Base-by-base conservation (phyloP, 2,113 vertebrate species). In the Megatriorchis doriae region DNA sequence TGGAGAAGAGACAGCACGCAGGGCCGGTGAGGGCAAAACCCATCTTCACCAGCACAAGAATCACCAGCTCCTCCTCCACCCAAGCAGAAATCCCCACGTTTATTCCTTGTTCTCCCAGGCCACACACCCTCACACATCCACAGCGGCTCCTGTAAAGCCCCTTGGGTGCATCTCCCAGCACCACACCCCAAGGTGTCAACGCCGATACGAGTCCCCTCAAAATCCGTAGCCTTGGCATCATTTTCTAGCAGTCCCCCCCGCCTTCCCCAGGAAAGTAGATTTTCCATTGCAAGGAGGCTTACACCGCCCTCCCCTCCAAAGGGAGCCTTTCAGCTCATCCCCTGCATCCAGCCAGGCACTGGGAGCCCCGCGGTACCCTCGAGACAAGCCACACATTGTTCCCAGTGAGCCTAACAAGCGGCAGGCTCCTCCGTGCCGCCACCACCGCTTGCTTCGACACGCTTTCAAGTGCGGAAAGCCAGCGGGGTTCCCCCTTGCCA, bases 31-130 rank as follows among this genome's bases (percentile, higher is more conserved):
- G 56, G 11, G 16, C 45, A 59, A 71, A 45, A 12, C 22, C 38
- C 47, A 3, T 10, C 22, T 40, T 42, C 36, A 13, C 67, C 52
- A 47, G 56, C 67, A 22, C 13, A 14, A 45, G 73, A n/a, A 11
- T 11, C 56, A 16, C n/a, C 86, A 62, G 61, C 56, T 62, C 58
- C 0, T 38, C 32, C 32, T 25, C 52, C 70, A 29, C 9, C 42
- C 36, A 4, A 22, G 25, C 55, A 32, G 6, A 43, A 36, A 40
- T 10, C 6, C 19, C 48, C 22, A 3, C 0, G 0, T n/a, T 36
- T 16, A 27, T 16, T 3, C 71, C 36, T 27, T 50, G 9, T 14
- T 2, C 42, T 16, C 43, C n/a, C 70, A 27, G 13, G 9, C 16
- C 78, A 26, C 26, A 2, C 47, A 4, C 11, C 31, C 52, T 9